A percentile compares a stretch with the other conserved stretches of the same genome.
phyloP scores from a whole-genome alignment of 2,797 vertebrate genomes.

The Muscicapa comitata region DNA sequence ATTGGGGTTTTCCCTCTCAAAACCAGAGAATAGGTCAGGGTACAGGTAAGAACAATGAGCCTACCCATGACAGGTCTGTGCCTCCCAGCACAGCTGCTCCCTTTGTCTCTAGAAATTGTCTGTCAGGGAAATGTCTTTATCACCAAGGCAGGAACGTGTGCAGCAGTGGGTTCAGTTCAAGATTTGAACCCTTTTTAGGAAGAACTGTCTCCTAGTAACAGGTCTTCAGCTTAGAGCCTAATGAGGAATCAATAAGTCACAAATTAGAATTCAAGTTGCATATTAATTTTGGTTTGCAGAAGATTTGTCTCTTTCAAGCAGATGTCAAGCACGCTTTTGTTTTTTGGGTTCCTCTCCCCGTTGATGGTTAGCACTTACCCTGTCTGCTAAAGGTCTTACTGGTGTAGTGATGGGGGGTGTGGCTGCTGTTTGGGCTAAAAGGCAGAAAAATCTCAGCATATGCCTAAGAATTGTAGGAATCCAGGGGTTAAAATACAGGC shows the following conservation, averaged over 20 bases:
- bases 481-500: too few relatives aligned
- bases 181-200: neutral
- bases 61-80: neutral
- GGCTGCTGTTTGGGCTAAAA: neutral
- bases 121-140: neutral
- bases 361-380: neutral
- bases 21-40: neutral
- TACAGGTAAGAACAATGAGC: neutral
- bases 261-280: neutral
- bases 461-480: neutral
- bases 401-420: neutral
- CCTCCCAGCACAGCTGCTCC: neutral
- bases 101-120: neutral
- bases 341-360: neutral
- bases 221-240: neutral
- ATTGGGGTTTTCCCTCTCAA: too few relatives aligned
- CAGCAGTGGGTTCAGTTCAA: neutral
- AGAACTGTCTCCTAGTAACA: neutral
- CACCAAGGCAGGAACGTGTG: neutral
- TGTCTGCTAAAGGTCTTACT: neutral
- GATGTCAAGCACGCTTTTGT: neutral
- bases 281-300: neutral
- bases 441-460: neutral
- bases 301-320: neutral
- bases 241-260: neutral